Percentiles rank a stretch among this genome's conserved stretches.
Evolutionary conservation across 2,888 invertebrate genomes (phyloP).

Genomic region (Campoplex nolae): DNA sequence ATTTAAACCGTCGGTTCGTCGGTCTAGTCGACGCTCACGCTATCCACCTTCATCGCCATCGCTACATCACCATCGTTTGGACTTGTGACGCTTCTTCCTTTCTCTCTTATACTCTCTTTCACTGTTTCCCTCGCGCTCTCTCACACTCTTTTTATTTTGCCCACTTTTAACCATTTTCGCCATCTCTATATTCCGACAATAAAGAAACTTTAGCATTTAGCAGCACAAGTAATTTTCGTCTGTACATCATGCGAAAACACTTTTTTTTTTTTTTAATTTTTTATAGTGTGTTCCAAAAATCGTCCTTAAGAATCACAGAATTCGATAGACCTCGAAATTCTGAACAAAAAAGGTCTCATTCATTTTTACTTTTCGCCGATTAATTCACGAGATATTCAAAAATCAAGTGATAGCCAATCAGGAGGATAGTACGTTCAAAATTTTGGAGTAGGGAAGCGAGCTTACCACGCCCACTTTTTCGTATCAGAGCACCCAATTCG

Average conservation of each 20-base stretch:
- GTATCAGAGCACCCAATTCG: not conserved
- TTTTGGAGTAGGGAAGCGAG: not conserved
- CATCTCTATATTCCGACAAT: conserved; percentile 71
- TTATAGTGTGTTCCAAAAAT: not conserved
- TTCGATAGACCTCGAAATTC: not conserved
- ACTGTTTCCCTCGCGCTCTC: not conserved
- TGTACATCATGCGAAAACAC: conserved; percentile 16
- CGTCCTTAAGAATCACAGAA: not conserved
- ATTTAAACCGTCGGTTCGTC: conserved; percentile 80
- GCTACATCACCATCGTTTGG: conserved; percentile 27
- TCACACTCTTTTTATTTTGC: not conserved
- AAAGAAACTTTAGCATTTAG: conserved; percentile 75
- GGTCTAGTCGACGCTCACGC: conserved; percentile 68
- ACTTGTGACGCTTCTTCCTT: conserved; percentile 28
- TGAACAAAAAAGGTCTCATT: not conserved
- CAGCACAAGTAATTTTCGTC: conserved; percentile 54
- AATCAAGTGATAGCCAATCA: not conserved
- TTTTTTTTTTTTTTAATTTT: not conserved
- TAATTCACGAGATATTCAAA: not conserved
- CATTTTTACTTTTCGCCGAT: not conserved
- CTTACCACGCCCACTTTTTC: not conserved
- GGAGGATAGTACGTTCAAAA: not conserved
- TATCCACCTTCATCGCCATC: conserved; percentile 66
- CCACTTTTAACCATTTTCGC: conserved; percentile 9
- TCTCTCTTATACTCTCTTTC: conserved; percentile 13